phyloP scores from a whole-genome alignment of 2,113 vertebrate species.

The Austrofundulus limnaeus region DNA sequence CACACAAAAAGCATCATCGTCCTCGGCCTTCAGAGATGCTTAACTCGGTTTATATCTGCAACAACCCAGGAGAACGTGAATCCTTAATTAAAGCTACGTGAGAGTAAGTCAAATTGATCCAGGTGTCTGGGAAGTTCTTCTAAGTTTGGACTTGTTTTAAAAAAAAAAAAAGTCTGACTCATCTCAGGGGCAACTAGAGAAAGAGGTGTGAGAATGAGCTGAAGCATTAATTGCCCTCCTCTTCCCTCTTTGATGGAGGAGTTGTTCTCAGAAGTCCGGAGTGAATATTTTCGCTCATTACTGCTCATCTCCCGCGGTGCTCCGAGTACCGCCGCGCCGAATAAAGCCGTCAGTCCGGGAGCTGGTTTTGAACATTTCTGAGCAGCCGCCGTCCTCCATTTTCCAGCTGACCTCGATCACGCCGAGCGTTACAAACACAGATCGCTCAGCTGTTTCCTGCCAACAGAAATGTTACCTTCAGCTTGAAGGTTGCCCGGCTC shows the following conservation, averaged over 20 bases:
- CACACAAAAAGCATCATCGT: background rate
- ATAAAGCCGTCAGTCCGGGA: background rate
- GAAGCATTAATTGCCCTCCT: constrained; percentile 27
- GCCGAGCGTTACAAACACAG: background rate
- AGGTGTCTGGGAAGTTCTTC: constrained; percentile 6
- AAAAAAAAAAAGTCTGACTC: background rate
- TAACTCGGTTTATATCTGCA: background rate
- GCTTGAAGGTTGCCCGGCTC: background rate
- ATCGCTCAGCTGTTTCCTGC: constrained; percentile 14
- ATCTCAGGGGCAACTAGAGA: constrained; percentile 7
- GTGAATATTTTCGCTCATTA: constrained; percentile 41
- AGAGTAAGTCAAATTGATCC: background rate
- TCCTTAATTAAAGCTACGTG: background rate
- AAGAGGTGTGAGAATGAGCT: constrained; percentile 13
- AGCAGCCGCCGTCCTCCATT: constrained; percentile 5
- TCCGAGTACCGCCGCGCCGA: constrained; percentile 1
- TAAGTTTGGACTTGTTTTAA: background rate
- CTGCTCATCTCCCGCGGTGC: constrained; percentile 17
- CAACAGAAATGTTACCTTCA: constrained; percentile 11
- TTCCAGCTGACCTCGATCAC: constrained; percentile 12
- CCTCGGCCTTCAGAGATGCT: constrained; percentile 8
- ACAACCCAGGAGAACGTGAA: background rate
- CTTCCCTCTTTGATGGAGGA: constrained; percentile 11
- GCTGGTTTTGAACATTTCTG: constrained; percentile 11
- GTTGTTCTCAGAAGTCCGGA: constrained; percentile 17